These are phyloP conservation scores for Mesoclemmys tuberculata DNA, from an alignment of 2,113 vertebrate species.

Conservation along the genomic window DNA sequence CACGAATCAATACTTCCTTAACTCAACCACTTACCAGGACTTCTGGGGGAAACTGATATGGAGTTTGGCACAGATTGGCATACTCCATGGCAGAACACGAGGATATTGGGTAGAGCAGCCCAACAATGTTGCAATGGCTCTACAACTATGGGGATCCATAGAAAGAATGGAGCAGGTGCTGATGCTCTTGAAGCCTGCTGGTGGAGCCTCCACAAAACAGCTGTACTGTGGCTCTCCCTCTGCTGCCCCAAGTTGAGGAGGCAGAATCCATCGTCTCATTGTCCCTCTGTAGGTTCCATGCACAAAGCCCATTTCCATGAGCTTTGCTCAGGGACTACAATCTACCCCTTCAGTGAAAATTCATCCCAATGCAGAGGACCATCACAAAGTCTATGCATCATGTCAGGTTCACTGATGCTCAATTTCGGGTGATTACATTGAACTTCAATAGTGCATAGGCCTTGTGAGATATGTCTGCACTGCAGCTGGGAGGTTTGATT, in stretches of 20 bases:
- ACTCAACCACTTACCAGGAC: neutral
- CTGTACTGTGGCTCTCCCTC: neutral
- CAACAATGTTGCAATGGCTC: neutral
- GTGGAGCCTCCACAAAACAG: neutral
- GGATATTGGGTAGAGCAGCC: neutral
- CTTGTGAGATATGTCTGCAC: too few species aligned
- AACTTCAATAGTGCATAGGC: neutral
- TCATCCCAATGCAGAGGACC: neutral
- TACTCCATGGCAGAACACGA: neutral
- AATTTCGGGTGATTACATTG: neutral
- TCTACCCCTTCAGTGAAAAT: neutral
- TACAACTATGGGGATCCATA: neutral
- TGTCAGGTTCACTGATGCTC: neutral
- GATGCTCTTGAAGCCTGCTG: neutral
- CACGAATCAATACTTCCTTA: neutral
- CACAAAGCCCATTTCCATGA: neutral
- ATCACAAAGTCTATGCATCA: neutral
- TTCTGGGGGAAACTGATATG: neutral
- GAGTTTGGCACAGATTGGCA: neutral
- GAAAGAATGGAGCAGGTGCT: neutral
- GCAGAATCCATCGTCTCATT: neutral
- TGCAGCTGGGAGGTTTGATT: too few species aligned
- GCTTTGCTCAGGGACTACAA: neutral
- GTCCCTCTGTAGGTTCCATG: neutral
- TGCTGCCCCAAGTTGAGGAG: accelerated